Conservation (phyloP, 2,797 vertebrate species). For the Sebastes trivittatus region DNA sequence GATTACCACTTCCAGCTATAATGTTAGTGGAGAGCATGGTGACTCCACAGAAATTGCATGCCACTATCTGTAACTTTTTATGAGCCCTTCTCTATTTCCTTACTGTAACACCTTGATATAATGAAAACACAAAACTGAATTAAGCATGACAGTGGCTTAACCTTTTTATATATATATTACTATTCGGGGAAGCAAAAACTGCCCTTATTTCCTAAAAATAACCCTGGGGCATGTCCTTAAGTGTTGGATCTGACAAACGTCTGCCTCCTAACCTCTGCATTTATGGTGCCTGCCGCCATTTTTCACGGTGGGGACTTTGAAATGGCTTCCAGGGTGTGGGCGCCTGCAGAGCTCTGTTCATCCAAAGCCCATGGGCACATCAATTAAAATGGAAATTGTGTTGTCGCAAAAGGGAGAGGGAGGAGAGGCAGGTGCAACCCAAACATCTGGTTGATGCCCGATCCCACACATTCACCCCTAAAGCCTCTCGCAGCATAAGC, state of each 20-base stretch:
- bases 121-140: conserved; percentile 21
- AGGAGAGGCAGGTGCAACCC: conserved; percentile 64
- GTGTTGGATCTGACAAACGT: conserved; percentile 47
- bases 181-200: conserved; percentile 19
- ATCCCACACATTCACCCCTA: conserved; percentile 54
- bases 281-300: conserved; percentile 41
- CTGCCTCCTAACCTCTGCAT: conserved; percentile 47
- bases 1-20: neutral
- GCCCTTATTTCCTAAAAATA: conserved; percentile 52
- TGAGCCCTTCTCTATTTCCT: neutral
- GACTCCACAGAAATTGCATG: neutral
- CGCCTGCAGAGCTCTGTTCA: conserved; percentile 54
- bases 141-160: conserved; percentile 3
- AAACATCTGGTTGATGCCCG: conserved; percentile 76
- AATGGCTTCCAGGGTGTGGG: conserved; percentile 56
- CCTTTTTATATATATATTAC: conserved; percentile 31
- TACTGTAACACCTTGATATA: neutral
- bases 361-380: conserved; percentile 64
- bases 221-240: conserved; percentile 22
- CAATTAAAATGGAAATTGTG: conserved; percentile 79
- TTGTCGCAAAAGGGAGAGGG: conserved; percentile 50
- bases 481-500: conserved; percentile 62
- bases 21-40: neutral
- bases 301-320: conserved; percentile 55
- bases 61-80: neutral